These are phyloP conservation scores for Synergus itoensis DNA, from an alignment of 2,888 invertebrate species.

Conservation along the genomic window DNA sequence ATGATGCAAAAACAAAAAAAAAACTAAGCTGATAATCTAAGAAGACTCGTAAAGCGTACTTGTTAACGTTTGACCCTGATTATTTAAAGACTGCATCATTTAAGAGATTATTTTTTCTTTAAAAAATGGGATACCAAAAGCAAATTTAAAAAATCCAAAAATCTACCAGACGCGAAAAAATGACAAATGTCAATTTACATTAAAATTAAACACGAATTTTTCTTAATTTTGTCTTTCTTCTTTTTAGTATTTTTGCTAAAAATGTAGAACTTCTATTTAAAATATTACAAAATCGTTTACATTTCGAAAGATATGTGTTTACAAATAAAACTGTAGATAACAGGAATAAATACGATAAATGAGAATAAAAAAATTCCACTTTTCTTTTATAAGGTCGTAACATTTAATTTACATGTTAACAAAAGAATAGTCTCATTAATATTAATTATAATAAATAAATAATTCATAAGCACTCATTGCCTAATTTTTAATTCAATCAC, in stretches of 20 bases:
- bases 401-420: neutral
- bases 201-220: too few relatives aligned
- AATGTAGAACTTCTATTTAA: neutral
- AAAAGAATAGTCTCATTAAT: neutral
- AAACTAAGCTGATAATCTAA: neutral
- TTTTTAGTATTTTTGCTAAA: too few relatives aligned
- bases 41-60: neutral
- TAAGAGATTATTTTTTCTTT: neutral
- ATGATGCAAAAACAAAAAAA: neutral
- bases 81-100: neutral
- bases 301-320: neutral
- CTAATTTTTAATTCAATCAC: neutral
- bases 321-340: neutral
- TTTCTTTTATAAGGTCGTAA: neutral
- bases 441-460: neutral
- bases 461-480: neutral
- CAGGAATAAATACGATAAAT: neutral
- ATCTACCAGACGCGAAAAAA: neutral
- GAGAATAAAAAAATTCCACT: neutral
- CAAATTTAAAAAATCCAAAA: neutral
- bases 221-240: too few relatives aligned
- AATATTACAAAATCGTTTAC: neutral
- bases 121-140: neutral
- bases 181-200: too few relatives aligned
- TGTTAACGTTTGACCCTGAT: constrained; percentile 3